Evolutionary conservation across 1,140 invertebrate species (phyloP).

Genomic region (Carcinoscorpius rotundicauda): DNA sequence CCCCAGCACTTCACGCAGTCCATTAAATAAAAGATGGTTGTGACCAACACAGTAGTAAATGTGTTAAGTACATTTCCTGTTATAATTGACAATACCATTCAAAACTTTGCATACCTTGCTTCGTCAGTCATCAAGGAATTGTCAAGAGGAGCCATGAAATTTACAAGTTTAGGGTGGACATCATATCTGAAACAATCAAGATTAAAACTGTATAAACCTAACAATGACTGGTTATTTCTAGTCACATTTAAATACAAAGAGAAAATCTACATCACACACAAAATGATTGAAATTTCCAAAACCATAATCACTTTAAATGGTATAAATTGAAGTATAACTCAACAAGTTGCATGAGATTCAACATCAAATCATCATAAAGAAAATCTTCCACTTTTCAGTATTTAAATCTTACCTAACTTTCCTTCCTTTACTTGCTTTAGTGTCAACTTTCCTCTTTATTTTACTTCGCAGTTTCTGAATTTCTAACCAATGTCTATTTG

Average conservation of each 20-base stretch:
- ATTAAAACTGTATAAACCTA: neutral
- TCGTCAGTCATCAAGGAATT: constrained; percentile 56
- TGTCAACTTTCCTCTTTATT: constrained; percentile 81
- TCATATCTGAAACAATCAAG: constrained; percentile 50
- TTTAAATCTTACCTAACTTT: constrained; percentile 44
- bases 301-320: neutral
- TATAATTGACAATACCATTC: too few relatives aligned
- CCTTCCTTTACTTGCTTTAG: constrained; percentile 80
- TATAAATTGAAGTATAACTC: neutral
- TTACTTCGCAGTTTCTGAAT: constrained; percentile 79
- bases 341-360: too few relatives aligned
- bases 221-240: neutral
- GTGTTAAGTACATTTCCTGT: too few relatives aligned
- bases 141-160: constrained; percentile 80
- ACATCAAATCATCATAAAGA: too few relatives aligned
- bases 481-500: constrained; percentile 62
- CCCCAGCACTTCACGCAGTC: too few relatives aligned
- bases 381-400: too few relatives aligned
- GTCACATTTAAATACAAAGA: too few relatives aligned
- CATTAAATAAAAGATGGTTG: too few relatives aligned
- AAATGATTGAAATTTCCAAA: too few relatives aligned
- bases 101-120: constrained; percentile 30
- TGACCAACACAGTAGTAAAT: too few relatives aligned
- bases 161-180: constrained; percentile 78
- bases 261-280: too few relatives aligned